Evolutionary conservation across 2,888 invertebrate species (phyloP).

Genomic region (Phengaris arion): DNA sequence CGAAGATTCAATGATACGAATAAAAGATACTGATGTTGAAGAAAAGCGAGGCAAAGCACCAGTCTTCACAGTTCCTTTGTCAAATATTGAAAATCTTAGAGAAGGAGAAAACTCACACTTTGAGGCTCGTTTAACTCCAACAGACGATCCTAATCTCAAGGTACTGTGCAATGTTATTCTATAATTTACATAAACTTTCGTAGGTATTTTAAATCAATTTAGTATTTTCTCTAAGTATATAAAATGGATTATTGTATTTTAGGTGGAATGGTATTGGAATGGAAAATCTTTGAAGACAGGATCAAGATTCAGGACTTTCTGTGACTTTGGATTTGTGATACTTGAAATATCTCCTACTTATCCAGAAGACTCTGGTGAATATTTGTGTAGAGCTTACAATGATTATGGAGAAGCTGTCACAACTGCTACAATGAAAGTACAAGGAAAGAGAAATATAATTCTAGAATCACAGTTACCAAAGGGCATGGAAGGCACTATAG

Average conservation of each 20-base stretch:
- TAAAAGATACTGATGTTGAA: slow-evolving; percentile 84
- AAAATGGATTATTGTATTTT: slow-evolving; percentile 38
- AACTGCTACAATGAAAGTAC: slow-evolving; percentile 92
- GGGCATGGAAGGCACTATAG: slow-evolving; percentile 96
- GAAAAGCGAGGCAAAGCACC: slow-evolving; percentile 92
- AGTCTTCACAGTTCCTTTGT: slow-evolving; percentile 92
- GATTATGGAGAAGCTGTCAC: slow-evolving; percentile 96
- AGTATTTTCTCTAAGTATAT: background rate
- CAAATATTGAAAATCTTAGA: slow-evolving; percentile 90
- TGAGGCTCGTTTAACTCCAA: slow-evolving; percentile 92
- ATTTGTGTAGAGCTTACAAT: slow-evolving; percentile 92
- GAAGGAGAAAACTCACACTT: slow-evolving; percentile 96
- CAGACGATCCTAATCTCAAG: slow-evolving; percentile 93
- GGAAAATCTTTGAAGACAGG: slow-evolving; percentile 93
- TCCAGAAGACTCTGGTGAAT: slow-evolving; percentile 96
- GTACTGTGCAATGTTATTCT: slow-evolving; percentile 51
- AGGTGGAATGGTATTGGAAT: slow-evolving; percentile 97
- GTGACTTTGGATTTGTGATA: slow-evolving; percentile 98
- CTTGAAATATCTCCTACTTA: slow-evolving; percentile 98
- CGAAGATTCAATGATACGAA: slow-evolving; percentile 92
- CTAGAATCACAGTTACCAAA: slow-evolving; percentile 94
- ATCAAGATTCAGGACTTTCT: slow-evolving; percentile 96
- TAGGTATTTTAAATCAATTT: background rate
- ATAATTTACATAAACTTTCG: background rate
- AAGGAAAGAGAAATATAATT: slow-evolving; percentile 94